These are phyloP conservation scores for Spheniscus humboldti DNA, from an alignment of 2,797 vertebrate genomes.

Conservation along the genomic window DNA sequence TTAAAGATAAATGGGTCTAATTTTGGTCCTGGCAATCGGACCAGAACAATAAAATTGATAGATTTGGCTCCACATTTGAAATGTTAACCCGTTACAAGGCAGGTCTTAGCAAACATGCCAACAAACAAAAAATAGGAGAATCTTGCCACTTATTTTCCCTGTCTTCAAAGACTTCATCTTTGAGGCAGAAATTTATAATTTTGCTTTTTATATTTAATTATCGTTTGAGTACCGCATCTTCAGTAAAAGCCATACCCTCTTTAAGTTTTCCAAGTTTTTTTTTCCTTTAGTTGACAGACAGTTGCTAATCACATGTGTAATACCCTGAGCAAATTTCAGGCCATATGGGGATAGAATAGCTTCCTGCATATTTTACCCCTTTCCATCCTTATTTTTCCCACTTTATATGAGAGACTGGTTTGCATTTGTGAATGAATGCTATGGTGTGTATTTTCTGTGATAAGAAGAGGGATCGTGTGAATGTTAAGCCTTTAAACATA, in stretches of 20 bases:
- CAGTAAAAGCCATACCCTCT: not conserved
- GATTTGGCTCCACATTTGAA: not conserved
- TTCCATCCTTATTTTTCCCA: not conserved
- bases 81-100: not conserved
- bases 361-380: conserved; percentile 46
- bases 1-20: not conserved
- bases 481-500: not conserved
- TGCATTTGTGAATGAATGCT: not conserved
- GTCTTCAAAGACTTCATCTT: not conserved
- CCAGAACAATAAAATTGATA: not conserved
- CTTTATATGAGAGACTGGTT: not conserved
- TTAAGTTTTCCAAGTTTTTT: conserved; percentile 6
- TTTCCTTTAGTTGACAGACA: conserved; percentile 38
- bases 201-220: not conserved
- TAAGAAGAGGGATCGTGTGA: not conserved
- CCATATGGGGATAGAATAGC: conserved; percentile 42
- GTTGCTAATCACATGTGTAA: conserved; percentile 53
- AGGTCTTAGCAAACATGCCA: not conserved
- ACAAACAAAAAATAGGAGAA: not conserved
- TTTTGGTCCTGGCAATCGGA: not conserved
- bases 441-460: not conserved
- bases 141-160: not conserved
- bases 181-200: not conserved
- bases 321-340: conserved; percentile 62
- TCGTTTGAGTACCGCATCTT: not conserved